Evolutionary conservation across 2,113 vertebrate genomes (phyloP).

Genomic region (Engraulis encrasicolus): DNA sequence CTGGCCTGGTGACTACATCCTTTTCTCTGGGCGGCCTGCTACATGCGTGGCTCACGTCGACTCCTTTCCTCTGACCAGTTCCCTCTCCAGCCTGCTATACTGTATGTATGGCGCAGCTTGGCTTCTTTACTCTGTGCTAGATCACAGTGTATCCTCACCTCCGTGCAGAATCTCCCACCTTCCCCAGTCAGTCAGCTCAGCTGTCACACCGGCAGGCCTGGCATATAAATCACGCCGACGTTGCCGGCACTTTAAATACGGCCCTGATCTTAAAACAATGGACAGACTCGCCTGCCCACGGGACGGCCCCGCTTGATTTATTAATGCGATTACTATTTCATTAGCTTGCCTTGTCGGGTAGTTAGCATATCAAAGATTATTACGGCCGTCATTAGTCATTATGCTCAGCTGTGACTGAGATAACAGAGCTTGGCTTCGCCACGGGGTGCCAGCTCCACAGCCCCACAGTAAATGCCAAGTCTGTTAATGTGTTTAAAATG

Average conservation of each 20-base stretch:
- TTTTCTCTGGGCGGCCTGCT: background rate
- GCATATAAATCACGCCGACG: background rate
- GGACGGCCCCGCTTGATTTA: background rate
- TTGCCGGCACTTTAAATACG: background rate
- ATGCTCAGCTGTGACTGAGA: background rate
- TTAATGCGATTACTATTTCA: conserved; percentile 17
- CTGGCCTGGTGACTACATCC: background rate
- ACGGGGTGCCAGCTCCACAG: background rate
- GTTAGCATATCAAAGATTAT: conserved; percentile 12
- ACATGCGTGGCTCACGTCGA: background rate
- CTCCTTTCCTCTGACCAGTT: background rate
- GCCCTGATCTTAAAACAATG: background rate
- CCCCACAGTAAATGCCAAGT: background rate
- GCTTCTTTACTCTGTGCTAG: background rate
- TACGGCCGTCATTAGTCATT: conserved; percentile 1
- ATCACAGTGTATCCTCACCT: conserved; percentile 7
- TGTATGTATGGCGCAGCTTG: background rate
- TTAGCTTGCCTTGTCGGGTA: background rate
- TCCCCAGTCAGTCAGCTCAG: background rate
- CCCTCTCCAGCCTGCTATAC: no score
- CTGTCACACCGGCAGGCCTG: background rate
- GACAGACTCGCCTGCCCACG: background rate
- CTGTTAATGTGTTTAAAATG: background rate
- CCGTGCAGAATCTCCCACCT: conserved; percentile 15
- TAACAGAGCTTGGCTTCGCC: background rate